Evolutionary conservation across 2,797 vertebrate species (phyloP).

Genomic region (Champsocephalus esox): DNA sequence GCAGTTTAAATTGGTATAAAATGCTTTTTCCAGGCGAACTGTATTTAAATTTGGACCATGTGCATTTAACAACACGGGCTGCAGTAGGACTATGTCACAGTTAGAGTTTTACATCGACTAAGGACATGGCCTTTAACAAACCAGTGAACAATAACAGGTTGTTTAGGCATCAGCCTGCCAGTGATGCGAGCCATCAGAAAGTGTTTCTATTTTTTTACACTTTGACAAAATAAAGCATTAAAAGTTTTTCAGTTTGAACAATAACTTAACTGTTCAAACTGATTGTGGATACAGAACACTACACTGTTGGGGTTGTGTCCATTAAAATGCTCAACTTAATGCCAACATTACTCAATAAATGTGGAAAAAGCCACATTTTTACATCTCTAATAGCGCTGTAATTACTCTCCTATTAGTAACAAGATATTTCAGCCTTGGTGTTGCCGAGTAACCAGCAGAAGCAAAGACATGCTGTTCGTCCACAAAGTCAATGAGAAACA

Average conservation of each 20-base stretch:
- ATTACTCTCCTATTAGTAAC: constrained; percentile 81
- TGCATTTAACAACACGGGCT: background rate
- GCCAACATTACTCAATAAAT: constrained; percentile 67
- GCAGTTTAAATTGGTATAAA: constrained; percentile 12
- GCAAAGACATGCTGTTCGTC: constrained; percentile 71
- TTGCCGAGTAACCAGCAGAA: constrained; percentile 76
- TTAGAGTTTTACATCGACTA: background rate
- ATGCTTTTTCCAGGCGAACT: constrained; percentile 8
- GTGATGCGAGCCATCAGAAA: constrained; percentile 8
- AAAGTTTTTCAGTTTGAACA: constrained; percentile 32
- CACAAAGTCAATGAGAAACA: constrained; percentile 81
- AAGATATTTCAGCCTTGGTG: constrained; percentile 66
- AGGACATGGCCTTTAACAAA: constrained; percentile 9
- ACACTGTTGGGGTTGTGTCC: constrained; percentile 40
- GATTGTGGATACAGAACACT: constrained; percentile 46
- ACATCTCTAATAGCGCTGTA: constrained; percentile 71
- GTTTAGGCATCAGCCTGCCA: background rate
- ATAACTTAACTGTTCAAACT: constrained; percentile 46
- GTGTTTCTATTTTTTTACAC: constrained; percentile 4
- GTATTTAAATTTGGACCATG: background rate
- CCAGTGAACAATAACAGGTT: background rate
- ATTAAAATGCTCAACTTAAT: constrained; percentile 36
- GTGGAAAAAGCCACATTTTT: constrained; percentile 66
- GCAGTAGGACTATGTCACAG: constrained; percentile 10
- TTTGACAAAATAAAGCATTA: constrained; percentile 17